Percentiles rank a stretch among this genome's conserved stretches.
These are phyloP conservation scores for Lochmaea crataegi DNA, from an alignment of 2,888 invertebrate species.

Conservation along the genomic window DNA sequence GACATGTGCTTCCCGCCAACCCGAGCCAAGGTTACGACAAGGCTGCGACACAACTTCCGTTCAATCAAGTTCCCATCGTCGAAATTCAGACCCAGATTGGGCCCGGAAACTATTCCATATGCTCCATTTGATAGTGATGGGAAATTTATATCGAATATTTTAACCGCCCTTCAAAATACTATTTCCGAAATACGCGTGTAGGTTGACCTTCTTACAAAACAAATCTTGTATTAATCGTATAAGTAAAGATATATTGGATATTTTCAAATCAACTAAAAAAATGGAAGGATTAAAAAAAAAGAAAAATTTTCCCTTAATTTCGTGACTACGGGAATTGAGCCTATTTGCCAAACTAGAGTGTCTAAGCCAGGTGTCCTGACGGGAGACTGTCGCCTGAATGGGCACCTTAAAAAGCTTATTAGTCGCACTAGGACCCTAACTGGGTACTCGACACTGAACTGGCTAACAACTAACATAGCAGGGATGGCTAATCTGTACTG, in stretches of 20 bases:
- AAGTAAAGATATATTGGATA: neutral
- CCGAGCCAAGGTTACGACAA: slow-evolving; percentile 34
- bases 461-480: no score
- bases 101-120: slow-evolving; percentile 28
- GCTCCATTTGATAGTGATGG: slow-evolving; percentile 15
- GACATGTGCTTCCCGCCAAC: slow-evolving; percentile 34
- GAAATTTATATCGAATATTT: neutral
- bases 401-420: no score
- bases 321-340: no score
- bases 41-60: slow-evolving; percentile 48
- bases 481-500: no score
- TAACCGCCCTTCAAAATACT: neutral
- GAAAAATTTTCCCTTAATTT: no score
- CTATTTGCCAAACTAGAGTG: no score
- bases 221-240: slow-evolving; percentile 9
- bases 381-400: no score
- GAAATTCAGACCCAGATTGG: slow-evolving; percentile 27
- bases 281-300: neutral
- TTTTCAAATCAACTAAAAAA: neutral
- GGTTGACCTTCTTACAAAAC: neutral
- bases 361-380: no score
- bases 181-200: neutral
- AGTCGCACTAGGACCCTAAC: no score
- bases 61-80: slow-evolving; percentile 47
- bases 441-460: no score